Percentiles rank a stretch among this genome's conserved stretches.
phyloP scores from a whole-genome alignment of 2,113 vertebrate species.

The Diadophis punctatus region DNA sequence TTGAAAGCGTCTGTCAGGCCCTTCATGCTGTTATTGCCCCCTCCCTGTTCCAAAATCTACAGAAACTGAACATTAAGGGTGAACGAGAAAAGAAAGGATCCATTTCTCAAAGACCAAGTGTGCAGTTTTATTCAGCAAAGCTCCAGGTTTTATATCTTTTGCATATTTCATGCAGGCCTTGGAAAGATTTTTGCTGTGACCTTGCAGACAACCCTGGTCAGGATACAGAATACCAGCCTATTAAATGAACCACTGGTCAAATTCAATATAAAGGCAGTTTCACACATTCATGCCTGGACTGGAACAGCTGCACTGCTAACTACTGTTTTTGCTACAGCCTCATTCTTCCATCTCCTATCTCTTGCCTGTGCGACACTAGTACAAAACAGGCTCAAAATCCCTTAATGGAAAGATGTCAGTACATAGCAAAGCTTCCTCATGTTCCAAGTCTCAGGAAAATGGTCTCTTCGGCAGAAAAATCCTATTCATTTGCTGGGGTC shows the following conservation, averaged over 20 bases:
- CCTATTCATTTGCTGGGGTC: background rate
- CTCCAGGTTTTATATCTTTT: no score
- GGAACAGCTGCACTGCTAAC: background rate
- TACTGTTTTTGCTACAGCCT: background rate
- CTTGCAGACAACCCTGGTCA: background rate
- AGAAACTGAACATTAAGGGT: background rate
- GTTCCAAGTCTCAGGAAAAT: background rate
- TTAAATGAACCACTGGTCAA: background rate
- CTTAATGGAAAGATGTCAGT: background rate
- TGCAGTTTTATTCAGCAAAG: conserved; percentile 4
- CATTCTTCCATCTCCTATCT: background rate
- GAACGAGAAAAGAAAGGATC: background rate
- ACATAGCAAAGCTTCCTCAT: background rate
- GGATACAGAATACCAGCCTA: background rate
- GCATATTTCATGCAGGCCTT: background rate
- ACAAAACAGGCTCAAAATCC: background rate
- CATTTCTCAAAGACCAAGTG: background rate
- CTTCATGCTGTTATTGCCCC: background rate
- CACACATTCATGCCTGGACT: background rate
- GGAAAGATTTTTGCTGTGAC: background rate
- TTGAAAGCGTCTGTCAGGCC: conserved; percentile 9
- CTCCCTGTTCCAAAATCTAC: background rate
- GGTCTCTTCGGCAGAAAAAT: background rate
- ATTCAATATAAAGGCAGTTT: background rate
- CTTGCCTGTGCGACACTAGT: background rate